Evolutionary conservation across 2,113 vertebrate species (phyloP), one percentile per base, ranked within the genome.

Genomic region (Donacobius atricapilla): DNA sequence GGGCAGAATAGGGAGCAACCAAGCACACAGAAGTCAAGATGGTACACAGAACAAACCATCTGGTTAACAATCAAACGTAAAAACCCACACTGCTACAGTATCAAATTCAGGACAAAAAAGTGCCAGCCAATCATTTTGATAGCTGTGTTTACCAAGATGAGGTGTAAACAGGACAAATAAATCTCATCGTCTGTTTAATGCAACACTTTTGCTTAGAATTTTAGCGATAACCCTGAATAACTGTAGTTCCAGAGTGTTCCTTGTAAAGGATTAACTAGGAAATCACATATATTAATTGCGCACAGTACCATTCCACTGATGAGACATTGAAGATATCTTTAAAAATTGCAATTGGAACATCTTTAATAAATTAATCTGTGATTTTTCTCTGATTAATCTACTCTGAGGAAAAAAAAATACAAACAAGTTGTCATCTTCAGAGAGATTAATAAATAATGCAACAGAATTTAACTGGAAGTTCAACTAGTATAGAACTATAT

Each of bases 41-140:
- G n/a, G n/a, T n/a, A n/a, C n/a, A n/a, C n/a, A n/a, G n/a, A n/a
- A n/a, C n/a, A n/a, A n/a, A n/a, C n/a, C n/a, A n/a, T n/a, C n/a
- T n/a, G n/a, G n/a, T n/a, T n/a, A n/a, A n/a, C n/a, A n/a, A n/a
- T n/a, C n/a, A n/a, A n/a, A n/a, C n/a, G n/a, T n/a, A n/a, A n/a
- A n/a, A n/a, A n/a, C n/a, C n/a, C n/a, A n/a, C n/a, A n/a, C n/a
- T n/a, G n/a, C n/a, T n/a, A n/a, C 40, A 53, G 15, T 72, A 48
- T 48, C 2, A 4, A 77, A 93, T 72, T 15, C 37, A 61, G 76
- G 72, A 39, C 70, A 89, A 91, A 89, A 95, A 76, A 47, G 50
- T 91, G 44, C 21, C 91, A 95, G 75, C 69, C 81, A 89, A 66
- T 93, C 66, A 72, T 94, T 97, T 94, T 94, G 53, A 83, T 92